phyloP scores from a whole-genome alignment of 2,888 invertebrate species.

The Drosophila kanekoi region DNA sequence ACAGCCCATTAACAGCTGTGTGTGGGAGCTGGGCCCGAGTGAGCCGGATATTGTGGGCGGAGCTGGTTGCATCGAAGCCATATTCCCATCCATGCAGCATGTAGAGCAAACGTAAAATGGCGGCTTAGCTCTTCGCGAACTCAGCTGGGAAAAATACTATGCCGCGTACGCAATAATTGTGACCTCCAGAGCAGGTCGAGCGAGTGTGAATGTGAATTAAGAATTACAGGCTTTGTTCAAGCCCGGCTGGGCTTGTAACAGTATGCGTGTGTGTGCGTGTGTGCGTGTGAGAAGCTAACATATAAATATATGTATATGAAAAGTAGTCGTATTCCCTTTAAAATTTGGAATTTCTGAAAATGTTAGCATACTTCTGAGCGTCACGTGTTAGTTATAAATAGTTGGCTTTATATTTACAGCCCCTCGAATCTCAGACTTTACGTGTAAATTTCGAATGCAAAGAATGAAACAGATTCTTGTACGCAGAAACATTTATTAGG shows the following conservation, averaged over 20 bases:
- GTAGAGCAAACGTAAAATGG: constrained; percentile 58
- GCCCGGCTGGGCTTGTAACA: constrained; percentile 13
- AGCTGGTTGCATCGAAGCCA: constrained; percentile 21
- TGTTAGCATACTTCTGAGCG: constrained; percentile 33
- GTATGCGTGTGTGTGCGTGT: neutral
- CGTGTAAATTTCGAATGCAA: too few relatives aligned
- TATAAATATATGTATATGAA: neutral
- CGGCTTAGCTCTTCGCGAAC: constrained; percentile 38
- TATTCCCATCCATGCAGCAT: constrained; percentile 29
- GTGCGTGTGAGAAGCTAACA: neutral
- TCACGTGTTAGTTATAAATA: neutral
- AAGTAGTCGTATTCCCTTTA: neutral
- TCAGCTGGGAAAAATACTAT: constrained; percentile 73
- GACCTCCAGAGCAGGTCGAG: constrained; percentile 28
- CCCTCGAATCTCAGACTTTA: neutral
- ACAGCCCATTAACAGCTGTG: constrained; percentile 52
- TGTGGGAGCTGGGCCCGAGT: constrained; percentile 16
- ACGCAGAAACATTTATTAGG: too few relatives aligned
- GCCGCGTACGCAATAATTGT: constrained; percentile 51
- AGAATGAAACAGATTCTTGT: too few relatives aligned
- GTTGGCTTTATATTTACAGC: neutral
- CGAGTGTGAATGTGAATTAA: constrained; percentile 59
- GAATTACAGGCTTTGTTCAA: constrained; percentile 51
- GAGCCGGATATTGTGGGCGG: constrained; percentile 34
- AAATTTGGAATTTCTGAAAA: neutral